Evolutionary conservation across 2,888 invertebrate genomes (phyloP).

Genomic region (Apotomis capreana): DNA sequence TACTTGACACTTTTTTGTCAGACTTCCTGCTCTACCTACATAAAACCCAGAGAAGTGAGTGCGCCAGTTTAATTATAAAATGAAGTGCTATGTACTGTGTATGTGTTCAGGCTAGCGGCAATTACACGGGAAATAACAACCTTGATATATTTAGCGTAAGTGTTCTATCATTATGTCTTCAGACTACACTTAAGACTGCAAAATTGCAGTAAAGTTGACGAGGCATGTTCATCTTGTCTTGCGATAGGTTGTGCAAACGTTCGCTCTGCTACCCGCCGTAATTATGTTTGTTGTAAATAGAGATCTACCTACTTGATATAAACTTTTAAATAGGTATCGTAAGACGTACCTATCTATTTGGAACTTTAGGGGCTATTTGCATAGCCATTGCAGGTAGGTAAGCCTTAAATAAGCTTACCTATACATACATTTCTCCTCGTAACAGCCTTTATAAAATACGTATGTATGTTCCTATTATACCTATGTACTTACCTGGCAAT

Average conservation of each 20-base stretch:
- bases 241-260: slow-evolving; percentile 10
- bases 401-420: no score
- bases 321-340: background rate
- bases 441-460: no score
- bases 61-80: background rate
- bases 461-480: no score
- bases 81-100: background rate
- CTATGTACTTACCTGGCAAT: no score
- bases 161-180: slow-evolving; percentile 17
- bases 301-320: background rate
- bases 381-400: no score
- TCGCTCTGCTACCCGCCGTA: slow-evolving; percentile 15
- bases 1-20: no score
- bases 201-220: background rate
- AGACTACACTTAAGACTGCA: background rate
- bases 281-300: background rate
- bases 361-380: no score
- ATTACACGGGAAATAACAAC: slow-evolving; percentile 1
- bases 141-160: slow-evolving; percentile 7
- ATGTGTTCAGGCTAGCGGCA: background rate
- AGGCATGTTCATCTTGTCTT: background rate
- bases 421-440: no score
- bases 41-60: no score
- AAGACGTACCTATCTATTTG: no score
- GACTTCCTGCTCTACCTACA: no score